These are phyloP conservation scores for Microcebus lehilahytsara DNA, from an alignment of 2,113 vertebrate genomes.

Conservation along the genomic window DNA sequence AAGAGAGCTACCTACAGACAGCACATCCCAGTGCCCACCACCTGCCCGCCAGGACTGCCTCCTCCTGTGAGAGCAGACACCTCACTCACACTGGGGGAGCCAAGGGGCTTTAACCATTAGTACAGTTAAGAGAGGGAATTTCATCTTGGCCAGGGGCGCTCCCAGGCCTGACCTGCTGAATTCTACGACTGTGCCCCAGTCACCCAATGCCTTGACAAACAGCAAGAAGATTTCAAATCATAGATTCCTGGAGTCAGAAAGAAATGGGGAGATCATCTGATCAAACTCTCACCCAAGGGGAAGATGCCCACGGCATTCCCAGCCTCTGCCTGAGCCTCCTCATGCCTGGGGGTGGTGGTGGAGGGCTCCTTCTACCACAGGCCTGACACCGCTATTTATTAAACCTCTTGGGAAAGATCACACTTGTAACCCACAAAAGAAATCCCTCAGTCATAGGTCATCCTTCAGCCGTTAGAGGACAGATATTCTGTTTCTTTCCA, in stretches of 20 bases:
- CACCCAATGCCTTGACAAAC: neutral
- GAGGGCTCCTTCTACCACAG: neutral
- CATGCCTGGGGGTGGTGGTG: neutral
- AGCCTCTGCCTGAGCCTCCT: neutral
- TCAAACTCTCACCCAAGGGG: neutral
- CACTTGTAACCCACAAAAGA: neutral
- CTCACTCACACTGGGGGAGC: neutral
- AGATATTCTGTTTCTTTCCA: neutral
- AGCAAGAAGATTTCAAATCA: neutral
- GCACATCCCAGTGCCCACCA: neutral
- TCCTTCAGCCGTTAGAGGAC: neutral
- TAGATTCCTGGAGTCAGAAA: neutral
- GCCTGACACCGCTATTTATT: neutral
- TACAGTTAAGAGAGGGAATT: neutral
- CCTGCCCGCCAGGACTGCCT: neutral
- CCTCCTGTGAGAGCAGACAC: neutral
- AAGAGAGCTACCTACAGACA: fast-evolving
- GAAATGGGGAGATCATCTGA: neutral
- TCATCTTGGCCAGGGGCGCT: neutral
- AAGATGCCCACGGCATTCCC: neutral
- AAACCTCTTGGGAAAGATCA: neutral
- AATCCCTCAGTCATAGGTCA: neutral
- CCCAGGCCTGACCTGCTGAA: neutral
- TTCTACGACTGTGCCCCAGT: neutral
- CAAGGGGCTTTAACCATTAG: neutral